Conservation (phyloP, 2,888 invertebrate genomes). For the Harmothoe impar region DNA sequence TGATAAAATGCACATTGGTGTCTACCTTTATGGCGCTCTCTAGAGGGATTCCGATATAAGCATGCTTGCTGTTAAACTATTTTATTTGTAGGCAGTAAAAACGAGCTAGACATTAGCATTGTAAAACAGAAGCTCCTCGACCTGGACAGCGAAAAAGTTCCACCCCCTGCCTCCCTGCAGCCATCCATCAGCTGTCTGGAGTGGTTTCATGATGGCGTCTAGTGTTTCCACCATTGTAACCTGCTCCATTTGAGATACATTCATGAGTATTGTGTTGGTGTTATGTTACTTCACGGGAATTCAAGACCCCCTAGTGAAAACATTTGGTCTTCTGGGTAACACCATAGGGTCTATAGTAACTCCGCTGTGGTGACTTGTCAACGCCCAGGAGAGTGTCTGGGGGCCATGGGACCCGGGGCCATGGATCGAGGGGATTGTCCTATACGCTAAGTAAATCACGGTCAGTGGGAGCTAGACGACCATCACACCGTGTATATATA, state of each 20-base stretch:
- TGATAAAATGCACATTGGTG: no score
- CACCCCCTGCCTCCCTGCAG: no score
- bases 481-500: no score
- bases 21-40: no score
- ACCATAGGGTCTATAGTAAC: not conserved
- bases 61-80: no score
- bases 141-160: no score
- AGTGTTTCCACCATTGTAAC: constrained; percentile 13
- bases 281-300: not conserved
- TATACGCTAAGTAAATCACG: not conserved
- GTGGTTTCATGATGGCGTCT: not conserved
- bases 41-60: no score
- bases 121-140: no score
- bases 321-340: not conserved
- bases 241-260: not conserved
- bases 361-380: not conserved
- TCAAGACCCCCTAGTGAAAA: not conserved
- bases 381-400: constrained; percentile 20
- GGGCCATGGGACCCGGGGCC: not conserved
- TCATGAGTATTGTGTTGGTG: not conserved
- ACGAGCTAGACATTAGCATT: no score
- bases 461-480: no score
- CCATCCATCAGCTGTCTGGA: not conserved
- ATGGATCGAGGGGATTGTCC: not conserved
- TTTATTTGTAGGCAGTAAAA: no score